A percentile compares a stretch with the other conserved stretches of the same genome.
Conservation (phyloP, 1,140 invertebrate species). For the Cydia pomonella region DNA sequence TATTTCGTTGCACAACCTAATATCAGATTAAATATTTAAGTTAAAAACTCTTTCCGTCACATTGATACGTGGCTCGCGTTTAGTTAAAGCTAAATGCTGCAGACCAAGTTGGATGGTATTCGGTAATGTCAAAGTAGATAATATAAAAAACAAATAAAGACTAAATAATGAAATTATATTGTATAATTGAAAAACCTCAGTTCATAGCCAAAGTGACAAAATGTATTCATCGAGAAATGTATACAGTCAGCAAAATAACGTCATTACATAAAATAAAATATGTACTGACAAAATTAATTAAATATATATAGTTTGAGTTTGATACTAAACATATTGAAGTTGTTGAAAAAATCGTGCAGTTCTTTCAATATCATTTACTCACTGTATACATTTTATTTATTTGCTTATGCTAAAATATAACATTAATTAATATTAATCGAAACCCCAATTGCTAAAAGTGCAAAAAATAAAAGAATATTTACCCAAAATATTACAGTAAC, state of each 20-base stretch:
- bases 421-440: slow-evolving; percentile 10
- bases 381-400: slow-evolving; percentile 3
- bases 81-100: not conserved
- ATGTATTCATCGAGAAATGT: slow-evolving; percentile 7
- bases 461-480: slow-evolving; percentile 32
- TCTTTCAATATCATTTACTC: not conserved
- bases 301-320: not conserved
- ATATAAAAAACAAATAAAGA: not conserved
- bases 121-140: slow-evolving; percentile 1
- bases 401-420: slow-evolving; percentile 10
- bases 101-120: not conserved
- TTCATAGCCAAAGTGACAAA: slow-evolving; percentile 28
- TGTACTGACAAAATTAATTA: not conserved
- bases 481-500: slow-evolving; percentile 24
- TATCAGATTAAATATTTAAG: slow-evolving; percentile 30
- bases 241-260: not conserved
- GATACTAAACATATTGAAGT: not conserved
- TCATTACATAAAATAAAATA: not conserved
- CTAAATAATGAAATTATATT: slow-evolving; percentile 17
- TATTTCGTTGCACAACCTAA: slow-evolving; percentile 61
- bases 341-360: not conserved
- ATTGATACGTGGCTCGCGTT: not conserved
- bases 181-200: not conserved
- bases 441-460: slow-evolving; percentile 24
- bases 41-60: slow-evolving; percentile 19